Evolutionary conservation across 2,888 invertebrate genomes (phyloP).

Genomic region (Drosophila algonquin): DNA sequence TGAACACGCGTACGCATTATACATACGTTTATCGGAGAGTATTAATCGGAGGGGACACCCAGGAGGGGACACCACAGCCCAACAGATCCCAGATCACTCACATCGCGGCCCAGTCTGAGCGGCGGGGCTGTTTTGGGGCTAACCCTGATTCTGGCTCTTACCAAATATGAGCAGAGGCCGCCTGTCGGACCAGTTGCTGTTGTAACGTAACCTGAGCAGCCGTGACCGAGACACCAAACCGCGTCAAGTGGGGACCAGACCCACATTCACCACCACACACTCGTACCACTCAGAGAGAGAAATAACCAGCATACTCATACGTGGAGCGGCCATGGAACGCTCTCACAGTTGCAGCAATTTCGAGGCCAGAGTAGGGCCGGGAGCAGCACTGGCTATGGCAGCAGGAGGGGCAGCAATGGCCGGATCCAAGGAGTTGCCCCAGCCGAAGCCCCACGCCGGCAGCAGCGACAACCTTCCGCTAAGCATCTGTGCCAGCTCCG

Average conservation of each 20-base stretch:
- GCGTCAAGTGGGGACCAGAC: conserved; percentile 3
- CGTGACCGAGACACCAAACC: conserved; percentile 41
- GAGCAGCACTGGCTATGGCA: conserved; percentile 13
- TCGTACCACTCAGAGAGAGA: too few species aligned
- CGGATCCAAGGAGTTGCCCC: conserved; percentile 1
- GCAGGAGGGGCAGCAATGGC: background rate
- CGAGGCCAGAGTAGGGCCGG: conserved; percentile 36
- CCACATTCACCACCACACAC: conserved; percentile 2
- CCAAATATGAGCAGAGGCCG: conserved; percentile 71
- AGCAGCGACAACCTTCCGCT: conserved; percentile 64
- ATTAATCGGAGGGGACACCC: conserved; percentile 7
- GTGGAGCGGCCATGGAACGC: conserved; percentile 55
- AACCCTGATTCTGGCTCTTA: conserved; percentile 50
- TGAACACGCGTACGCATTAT: conserved; percentile 33
- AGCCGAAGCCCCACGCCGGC: conserved; percentile 41
- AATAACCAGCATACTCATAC: background rate
- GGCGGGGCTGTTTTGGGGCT: background rate
- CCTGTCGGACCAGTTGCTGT: conserved; percentile 8
- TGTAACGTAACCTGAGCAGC: conserved; percentile 47
- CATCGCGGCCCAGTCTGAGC: background rate
- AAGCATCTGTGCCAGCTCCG: conserved; percentile 9
- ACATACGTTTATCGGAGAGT: conserved; percentile 6
- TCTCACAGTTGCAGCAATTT: conserved; percentile 73
- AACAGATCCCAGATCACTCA: conserved; percentile 9
- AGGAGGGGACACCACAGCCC: background rate